Evolutionary conservation across 2,797 vertebrate genomes (phyloP), one percentile per base, ranked within the genome.

Genomic region (Galagoides demidoff): DNA sequence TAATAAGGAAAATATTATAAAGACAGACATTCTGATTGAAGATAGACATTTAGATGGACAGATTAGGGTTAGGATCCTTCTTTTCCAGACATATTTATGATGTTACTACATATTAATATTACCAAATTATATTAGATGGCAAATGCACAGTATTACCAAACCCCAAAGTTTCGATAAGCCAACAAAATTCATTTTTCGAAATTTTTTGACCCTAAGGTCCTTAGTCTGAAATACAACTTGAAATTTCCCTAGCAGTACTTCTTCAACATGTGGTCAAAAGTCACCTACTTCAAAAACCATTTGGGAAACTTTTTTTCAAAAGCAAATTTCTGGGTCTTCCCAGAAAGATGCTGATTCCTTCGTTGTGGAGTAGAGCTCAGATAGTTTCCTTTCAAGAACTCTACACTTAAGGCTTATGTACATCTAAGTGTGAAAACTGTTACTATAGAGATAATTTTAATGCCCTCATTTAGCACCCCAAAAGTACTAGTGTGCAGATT

Each of bases 211-310:
- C 63, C 2, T 43, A 31, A 57, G 90, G 2, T 92, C 43, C n/a
- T 87, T n/a, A 61, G n/a, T 81, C 45, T 85, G 49, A 96, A 94
- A 59, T 85, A 61, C 37, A 87, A 45, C 45, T 92, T 61, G 7
- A 86, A 95, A 74, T 86, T 61, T 23, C n/a, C 19, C 13, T 37
- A 71, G 43, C 23, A 59, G 25, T 63, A 25, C 45, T 79, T 93
- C 84, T 94, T 61, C 19, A 82, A 39, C 37, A 63, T 45, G 5
- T 61, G 2, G 5, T 73, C 3, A 71, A 55, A 76, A 61, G 3
- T 76, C 14, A 91, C 17, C 70, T 85, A 87, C 31, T 74, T 85
- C 14, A 93, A 96, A 96, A 92, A 74, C 34, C 2, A 23, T 27
- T 25, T 39, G 27, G 4, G 22, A 12, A 93, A 0, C n/a, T 94